Conservation (phyloP, 2,797 vertebrate genomes). For the Brachyrhaphis roseni region DNA sequence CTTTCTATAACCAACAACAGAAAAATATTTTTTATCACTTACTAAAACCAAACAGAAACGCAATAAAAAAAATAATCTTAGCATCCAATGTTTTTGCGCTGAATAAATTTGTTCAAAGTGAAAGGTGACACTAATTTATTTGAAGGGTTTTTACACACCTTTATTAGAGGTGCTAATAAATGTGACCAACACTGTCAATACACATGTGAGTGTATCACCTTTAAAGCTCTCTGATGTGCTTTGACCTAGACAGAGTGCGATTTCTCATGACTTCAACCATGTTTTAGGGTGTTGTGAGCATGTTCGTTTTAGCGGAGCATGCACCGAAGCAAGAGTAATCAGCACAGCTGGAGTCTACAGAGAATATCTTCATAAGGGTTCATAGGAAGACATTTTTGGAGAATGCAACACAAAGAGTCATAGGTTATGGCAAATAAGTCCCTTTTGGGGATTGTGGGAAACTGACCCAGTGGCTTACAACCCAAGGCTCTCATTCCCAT, state of each 20-base stretch:
- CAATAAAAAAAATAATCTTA: background rate
- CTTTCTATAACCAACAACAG: background rate
- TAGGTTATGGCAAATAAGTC: slow-evolving; percentile 43
- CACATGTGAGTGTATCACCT: slow-evolving; percentile 36
- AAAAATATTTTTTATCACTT: background rate
- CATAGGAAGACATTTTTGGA: slow-evolving; percentile 51
- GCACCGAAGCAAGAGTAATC: slow-evolving; percentile 63
- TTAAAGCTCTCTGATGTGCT: slow-evolving; percentile 45
- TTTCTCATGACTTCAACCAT: slow-evolving; percentile 58
- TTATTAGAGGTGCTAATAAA: background rate
- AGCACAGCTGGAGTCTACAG: slow-evolving; percentile 59
- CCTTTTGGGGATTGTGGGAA: slow-evolving; percentile 49
- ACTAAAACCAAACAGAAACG: background rate
- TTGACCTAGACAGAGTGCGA: slow-evolving; percentile 48
- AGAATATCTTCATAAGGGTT: slow-evolving; percentile 59
- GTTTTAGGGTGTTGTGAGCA: slow-evolving; percentile 71
- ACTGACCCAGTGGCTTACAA: slow-evolving; percentile 60
- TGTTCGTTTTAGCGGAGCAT: slow-evolving; percentile 57
- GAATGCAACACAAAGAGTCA: slow-evolving; percentile 44
- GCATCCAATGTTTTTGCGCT: background rate
- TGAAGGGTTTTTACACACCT: background rate
- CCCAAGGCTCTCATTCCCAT: slow-evolving; percentile 60
- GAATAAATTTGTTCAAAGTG: background rate
- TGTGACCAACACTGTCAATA: slow-evolving; percentile 14
- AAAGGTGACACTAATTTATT: background rate